Base-by-base conservation (phyloP, 2,113 vertebrate species). In the Rhinoptilus africanus region DNA sequence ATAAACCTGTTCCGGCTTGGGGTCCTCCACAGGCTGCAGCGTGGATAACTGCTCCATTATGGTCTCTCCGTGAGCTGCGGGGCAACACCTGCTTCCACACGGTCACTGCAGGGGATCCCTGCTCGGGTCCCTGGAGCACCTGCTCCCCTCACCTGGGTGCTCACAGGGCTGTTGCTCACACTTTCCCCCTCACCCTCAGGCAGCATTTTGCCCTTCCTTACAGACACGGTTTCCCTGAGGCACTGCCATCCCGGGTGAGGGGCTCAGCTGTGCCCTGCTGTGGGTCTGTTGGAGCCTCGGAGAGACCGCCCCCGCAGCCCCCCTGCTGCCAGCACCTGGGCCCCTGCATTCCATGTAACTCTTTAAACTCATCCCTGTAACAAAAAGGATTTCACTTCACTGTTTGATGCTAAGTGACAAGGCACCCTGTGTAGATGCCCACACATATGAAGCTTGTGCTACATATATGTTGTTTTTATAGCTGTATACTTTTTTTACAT, bases 261-360 rank as follows among this genome's bases (percentile, higher is more conserved):
- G 43, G 11, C 64, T 83, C 23, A 47, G 28, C 50, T 27, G 21
- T 77, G 34, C 64, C 12, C 14, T 45, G 24, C 0, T 1, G 23
- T 60, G 12, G 17, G 24, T 66, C 57, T 4, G 4, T 6, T 30
- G 9, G 56, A 57, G 32, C 34, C 30, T 57, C 13, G 12, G n/a
- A 39, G 67, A n/a, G 50, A 24, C 48, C 3, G 9, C 12, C 6
- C 41, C 8, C 6, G 26, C 54, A 75, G 30, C 8, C 8, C 24
- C 41, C 8, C 5, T 0, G 0, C 56, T 64, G 56, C 56, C 1
- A 2, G 45, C 37, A 28, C 16, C 16, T 24, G 48, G 7, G 17
- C 45, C 74, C 27, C 37, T 71, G 27, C 41, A 8, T 3, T 45
- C 24, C 14, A 20, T 1, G 0, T 53, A 71, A 14, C 13, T 39